Percentiles rank a stretch among this genome's conserved stretches.
phyloP scores from a whole-genome alignment of 2,113 vertebrate species.

The Engystomops pustulosus region DNA sequence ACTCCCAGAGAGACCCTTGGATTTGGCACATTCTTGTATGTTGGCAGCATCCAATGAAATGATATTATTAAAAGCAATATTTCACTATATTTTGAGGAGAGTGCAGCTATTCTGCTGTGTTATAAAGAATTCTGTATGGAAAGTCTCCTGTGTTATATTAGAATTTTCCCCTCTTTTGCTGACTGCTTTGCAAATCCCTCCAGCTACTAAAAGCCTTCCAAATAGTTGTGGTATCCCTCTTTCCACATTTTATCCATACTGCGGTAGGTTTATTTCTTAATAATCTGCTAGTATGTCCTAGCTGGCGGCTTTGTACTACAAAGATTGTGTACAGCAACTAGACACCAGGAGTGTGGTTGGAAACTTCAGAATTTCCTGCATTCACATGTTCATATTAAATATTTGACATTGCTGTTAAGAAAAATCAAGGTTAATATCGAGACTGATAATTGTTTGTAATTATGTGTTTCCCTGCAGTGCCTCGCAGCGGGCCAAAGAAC shows the following conservation, averaged over 20 bases:
- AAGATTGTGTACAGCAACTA: slow-evolving; percentile 17
- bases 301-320: slow-evolving; percentile 30
- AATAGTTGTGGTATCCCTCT: slow-evolving; percentile 55
- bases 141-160: slow-evolving; percentile 50
- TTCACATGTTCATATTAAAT: slow-evolving; percentile 37
- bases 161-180: slow-evolving; percentile 43
- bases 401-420: slow-evolving; percentile 25
- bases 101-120: neutral
- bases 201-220: slow-evolving; percentile 37
- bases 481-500: slow-evolving; percentile 89
- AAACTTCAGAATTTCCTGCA: slow-evolving; percentile 30
- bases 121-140: slow-evolving; percentile 23
- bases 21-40: neutral
- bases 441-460: slow-evolving; percentile 55
- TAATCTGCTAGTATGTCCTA: slow-evolving; percentile 53
- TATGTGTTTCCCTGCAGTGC: slow-evolving; percentile 74
- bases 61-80: slow-evolving; percentile 30
- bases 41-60: slow-evolving; percentile 24
- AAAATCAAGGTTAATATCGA: slow-evolving; percentile 25
- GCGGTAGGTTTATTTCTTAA: slow-evolving; percentile 59
- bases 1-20: neutral
- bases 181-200: slow-evolving; percentile 44
- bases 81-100: neutral
- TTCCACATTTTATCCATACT: slow-evolving; percentile 58
- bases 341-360: slow-evolving; percentile 50